Conservation (phyloP, 2,113 vertebrate species). For the Burhinus oedicnemus region DNA sequence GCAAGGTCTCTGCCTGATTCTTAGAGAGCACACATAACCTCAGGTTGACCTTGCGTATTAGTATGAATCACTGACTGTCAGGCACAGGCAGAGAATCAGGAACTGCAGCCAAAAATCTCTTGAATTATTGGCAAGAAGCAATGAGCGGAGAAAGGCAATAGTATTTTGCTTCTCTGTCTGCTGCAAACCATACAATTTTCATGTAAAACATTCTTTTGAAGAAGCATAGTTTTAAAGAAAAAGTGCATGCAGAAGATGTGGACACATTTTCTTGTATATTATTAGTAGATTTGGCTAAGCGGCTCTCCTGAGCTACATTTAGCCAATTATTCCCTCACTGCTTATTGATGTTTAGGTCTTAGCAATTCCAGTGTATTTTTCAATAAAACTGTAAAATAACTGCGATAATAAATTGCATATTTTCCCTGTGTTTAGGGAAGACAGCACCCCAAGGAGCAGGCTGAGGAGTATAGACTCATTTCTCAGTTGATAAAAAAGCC, state of each 20-base stretch:
- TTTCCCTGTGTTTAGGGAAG: neutral
- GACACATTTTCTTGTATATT: neutral
- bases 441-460: neutral
- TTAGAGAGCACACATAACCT: neutral
- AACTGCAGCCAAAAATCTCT: conserved; percentile 25
- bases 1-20: neutral
- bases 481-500: neutral
- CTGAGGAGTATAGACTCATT: neutral
- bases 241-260: neutral
- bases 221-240: neutral
- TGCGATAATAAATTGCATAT: neutral
- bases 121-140: conserved; percentile 20
- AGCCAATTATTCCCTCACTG: neutral
- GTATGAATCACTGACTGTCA: neutral
- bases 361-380: conserved; percentile 30
- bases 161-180: neutral
- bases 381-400: conserved; percentile 33
- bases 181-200: neutral
- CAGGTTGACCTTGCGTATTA: neutral
- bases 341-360: conserved; percentile 15
- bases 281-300: neutral
- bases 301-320: neutral
- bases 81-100: neutral
- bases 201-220: neutral
- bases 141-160: neutral